phyloP scores from a whole-genome alignment of 2,888 invertebrate species.

The Epistrophe eligans region DNA sequence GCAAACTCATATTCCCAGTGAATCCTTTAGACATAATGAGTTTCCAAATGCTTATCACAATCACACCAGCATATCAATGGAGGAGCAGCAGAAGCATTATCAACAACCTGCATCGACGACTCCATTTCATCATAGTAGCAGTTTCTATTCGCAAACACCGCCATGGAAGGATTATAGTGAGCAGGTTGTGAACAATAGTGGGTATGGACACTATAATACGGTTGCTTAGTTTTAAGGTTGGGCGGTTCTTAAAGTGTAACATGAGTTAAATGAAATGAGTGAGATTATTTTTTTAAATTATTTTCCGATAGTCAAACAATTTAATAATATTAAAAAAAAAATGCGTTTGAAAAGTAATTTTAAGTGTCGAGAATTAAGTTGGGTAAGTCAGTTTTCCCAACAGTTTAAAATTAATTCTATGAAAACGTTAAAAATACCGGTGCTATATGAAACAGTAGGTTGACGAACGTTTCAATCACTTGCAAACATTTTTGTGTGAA shows the following conservation, averaged over 20 bases:
- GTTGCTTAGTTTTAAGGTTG: slow-evolving; percentile 69
- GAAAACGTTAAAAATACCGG: too few relatives aligned
- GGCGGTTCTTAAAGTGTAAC: slow-evolving; percentile 31
- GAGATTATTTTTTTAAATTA: slow-evolving; percentile 24
- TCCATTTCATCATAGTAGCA: slow-evolving; percentile 82
- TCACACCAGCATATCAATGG: slow-evolving; percentile 67
- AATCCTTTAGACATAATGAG: slow-evolving; percentile 34
- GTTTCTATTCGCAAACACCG: slow-evolving; percentile 83
- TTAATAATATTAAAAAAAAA: background rate
- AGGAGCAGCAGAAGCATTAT: slow-evolving; percentile 51
- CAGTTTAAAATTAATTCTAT: background rate
- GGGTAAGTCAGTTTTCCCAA: background rate
- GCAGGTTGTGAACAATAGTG: slow-evolving; percentile 79
- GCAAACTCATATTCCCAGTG: slow-evolving; percentile 46
- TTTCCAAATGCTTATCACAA: slow-evolving; percentile 41
- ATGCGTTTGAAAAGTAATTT: background rate
- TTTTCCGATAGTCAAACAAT: slow-evolving; percentile 47
- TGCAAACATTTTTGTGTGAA: too few relatives aligned
- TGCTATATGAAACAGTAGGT: too few relatives aligned
- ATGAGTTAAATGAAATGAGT: slow-evolving; percentile 41
- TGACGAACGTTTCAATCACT: too few relatives aligned
- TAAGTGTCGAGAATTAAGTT: background rate
- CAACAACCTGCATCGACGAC: slow-evolving; percentile 6
- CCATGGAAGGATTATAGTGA: slow-evolving; percentile 84
- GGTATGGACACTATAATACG: slow-evolving; percentile 73